Evolutionary conservation across 2,113 vertebrate species (phyloP), one percentile per base, ranked within the genome.

Genomic region (Notarius lentiginosus): DNA sequence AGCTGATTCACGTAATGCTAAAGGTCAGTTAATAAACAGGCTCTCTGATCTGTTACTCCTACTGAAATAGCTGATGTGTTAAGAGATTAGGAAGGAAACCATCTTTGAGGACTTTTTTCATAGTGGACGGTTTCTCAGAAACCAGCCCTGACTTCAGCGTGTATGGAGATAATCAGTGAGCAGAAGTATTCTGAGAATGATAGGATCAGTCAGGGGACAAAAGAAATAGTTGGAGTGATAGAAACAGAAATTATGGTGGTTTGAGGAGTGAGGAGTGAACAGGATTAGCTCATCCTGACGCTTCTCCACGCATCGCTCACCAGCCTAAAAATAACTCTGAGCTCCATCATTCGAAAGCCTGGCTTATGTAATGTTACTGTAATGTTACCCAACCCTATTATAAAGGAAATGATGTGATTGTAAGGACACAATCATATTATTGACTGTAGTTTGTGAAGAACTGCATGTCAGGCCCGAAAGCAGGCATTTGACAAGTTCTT

Each of bases 321-420:
- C 8, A 61, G 30, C 18, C 92, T 94, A 93, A 93, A 95, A 95
- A 95, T 94, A 95, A 81, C 80, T 82, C 77, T 81, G 56, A 83
- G 84, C 65, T 72, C 34, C 79, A 70, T 86, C 79, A 89, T 80
- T 51, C 41, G 22, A 66, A 84, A 84, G 24, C 49, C 72, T 27
- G 30, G 77, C 12, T 72, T 88, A 51, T 51, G 34, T 63, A 84
- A 84, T 84, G 84, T 84, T 88, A 65, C 65, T 12, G 34, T 63
- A 63, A 84, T 84, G 86, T 81, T 88, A 56, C 65, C 49, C 53
- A 72, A 2, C 65, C 77, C 77, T 68, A 70, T 58, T 58, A 24
- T 72, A 30, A 79, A 86, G 2, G 47, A 55, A 86, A 66, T 79
- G 27, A 87, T 60, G 85, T 73, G 77, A 81, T 73, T 56, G 51